Conservation (phyloP, 2,888 invertebrate genomes). For the Meiosimyza decipiens region DNA sequence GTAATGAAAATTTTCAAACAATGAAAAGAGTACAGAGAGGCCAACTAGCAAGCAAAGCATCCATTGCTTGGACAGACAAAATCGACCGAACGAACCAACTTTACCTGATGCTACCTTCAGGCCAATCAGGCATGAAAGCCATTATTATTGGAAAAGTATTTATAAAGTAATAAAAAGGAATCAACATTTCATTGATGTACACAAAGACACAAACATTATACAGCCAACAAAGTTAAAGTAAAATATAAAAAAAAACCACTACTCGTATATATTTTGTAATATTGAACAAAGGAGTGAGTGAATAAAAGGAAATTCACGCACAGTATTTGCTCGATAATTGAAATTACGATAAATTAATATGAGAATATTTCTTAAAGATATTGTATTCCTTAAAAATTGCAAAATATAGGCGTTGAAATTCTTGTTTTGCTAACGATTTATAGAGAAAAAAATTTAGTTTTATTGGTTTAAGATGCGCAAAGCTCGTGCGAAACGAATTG, state of each 20-base stretch:
- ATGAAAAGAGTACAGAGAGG: neutral
- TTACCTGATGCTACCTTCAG: conserved; percentile 33
- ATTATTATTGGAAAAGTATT: conserved; percentile 55
- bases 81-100: neutral
- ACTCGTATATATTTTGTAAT: neutral
- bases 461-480: too few species aligned
- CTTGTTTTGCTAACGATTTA: too few species aligned
- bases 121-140: conserved; percentile 50
- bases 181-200: conserved; percentile 39
- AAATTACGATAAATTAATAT: neutral
- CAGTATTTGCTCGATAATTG: neutral
- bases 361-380: too few species aligned
- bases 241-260: too few species aligned
- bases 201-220: neutral
- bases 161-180: conserved; percentile 60
- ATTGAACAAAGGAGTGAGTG: neutral
- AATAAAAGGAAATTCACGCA: neutral
- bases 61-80: too few species aligned
- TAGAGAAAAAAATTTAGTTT: too few species aligned
- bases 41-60: neutral
- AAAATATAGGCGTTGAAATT: too few species aligned
- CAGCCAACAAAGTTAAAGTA: neutral
- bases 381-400: too few species aligned
- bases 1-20: too few species aligned
- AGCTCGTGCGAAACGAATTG: too few species aligned